Percentiles rank a stretch among this genome's conserved stretches.
phyloP scores from a whole-genome alignment of 2,888 invertebrate genomes.

The Archaeoteleia sp. region DNA sequence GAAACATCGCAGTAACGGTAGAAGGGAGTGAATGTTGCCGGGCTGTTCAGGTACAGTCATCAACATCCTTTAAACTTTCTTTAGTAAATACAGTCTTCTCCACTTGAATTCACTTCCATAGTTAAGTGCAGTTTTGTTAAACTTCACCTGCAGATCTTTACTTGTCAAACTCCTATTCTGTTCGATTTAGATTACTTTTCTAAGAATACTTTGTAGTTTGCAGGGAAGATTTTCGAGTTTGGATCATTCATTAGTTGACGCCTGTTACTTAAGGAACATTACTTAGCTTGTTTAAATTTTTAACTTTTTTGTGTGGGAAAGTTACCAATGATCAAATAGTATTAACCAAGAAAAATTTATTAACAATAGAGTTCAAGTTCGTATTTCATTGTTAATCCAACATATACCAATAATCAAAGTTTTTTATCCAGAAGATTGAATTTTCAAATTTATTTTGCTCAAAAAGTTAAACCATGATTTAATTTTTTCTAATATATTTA shows the following conservation, averaged over 20 bases:
- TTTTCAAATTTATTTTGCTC: no score
- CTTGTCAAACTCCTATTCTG: slow-evolving; percentile 39
- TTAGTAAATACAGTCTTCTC: slow-evolving; percentile 50
- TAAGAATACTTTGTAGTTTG: slow-evolving; percentile 58
- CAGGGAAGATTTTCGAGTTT: slow-evolving; percentile 30
- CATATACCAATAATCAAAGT: no score
- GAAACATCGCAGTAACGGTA: slow-evolving; percentile 13
- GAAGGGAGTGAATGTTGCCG: slow-evolving; percentile 29
- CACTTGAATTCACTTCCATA: slow-evolving; percentile 40
- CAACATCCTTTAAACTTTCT: slow-evolving; percentile 57
- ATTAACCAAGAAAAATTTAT: no score
- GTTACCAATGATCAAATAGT: no score
- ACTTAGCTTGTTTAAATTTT: no score
- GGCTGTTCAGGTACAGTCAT: slow-evolving; percentile 36
- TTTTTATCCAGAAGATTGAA: no score
- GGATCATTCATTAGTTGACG: slow-evolving; percentile 31
- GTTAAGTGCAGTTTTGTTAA: slow-evolving; percentile 44
- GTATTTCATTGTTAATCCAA: no score
- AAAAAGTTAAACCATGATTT: no score
- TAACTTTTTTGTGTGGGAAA: no score
- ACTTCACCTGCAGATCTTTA: slow-evolving; percentile 46
- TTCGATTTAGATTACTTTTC: slow-evolving; percentile 61
- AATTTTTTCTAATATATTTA: no score
- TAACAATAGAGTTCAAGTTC: no score
- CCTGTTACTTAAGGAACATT: no score